Conservation (phyloP, 2,888 invertebrate genomes). For the Dynastes tityus region DNA sequence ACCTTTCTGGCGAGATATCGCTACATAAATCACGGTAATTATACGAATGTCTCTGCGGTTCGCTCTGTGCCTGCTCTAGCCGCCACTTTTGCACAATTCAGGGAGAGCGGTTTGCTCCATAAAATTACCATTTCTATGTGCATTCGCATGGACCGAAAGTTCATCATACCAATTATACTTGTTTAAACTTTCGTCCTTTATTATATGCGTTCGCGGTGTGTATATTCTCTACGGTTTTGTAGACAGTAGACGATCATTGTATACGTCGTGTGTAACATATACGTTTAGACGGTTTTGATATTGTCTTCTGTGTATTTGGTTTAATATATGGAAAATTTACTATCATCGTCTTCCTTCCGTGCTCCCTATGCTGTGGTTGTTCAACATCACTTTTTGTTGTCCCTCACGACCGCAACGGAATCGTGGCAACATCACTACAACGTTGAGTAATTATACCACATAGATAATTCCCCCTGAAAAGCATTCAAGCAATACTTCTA, state of each 20-base stretch:
- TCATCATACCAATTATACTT: slow-evolving; percentile 20
- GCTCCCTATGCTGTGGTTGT: too few species aligned
- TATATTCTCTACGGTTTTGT: not conserved
- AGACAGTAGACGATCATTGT: not conserved
- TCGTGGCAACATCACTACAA: too few species aligned
- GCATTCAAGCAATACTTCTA: too few species aligned
- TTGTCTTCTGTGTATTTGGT: too few species aligned
- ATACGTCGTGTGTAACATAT: too few species aligned
- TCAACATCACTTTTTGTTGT: too few species aligned
- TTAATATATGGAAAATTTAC: too few species aligned
- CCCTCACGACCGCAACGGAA: too few species aligned
- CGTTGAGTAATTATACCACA: too few species aligned
- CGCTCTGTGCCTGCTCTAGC: slow-evolving; percentile 39
- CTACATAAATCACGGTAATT: slow-evolving; percentile 55
- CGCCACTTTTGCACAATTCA: slow-evolving; percentile 54
- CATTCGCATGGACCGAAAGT: slow-evolving; percentile 28
- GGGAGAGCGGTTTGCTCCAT: slow-evolving; percentile 36
- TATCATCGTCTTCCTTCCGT: not conserved
- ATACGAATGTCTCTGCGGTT: slow-evolving; percentile 54
- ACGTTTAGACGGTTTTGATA: too few species aligned
- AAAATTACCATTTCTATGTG: slow-evolving; percentile 53
- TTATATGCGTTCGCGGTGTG: not conserved
- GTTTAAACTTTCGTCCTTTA: slow-evolving; percentile 7
- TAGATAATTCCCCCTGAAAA: too few species aligned
- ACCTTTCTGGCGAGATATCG: slow-evolving; percentile 51